Base-by-base conservation (phyloP, 2,888 invertebrate genomes). In the Cheilosia variabilis region DNA sequence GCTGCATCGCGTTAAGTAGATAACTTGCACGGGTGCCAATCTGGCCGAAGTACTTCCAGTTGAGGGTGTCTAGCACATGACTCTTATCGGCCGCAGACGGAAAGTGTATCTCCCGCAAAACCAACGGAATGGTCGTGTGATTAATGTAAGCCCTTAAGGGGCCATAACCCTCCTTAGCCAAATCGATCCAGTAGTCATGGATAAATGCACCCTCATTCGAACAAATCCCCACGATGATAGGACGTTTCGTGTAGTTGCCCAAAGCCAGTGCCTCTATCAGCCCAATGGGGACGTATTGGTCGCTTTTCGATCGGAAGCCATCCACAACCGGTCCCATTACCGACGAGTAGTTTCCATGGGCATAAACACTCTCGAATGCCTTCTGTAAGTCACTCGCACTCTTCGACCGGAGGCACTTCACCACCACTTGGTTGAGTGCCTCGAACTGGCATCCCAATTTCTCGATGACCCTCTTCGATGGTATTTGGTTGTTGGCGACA, bases 151-250 rank as follows among this genome's bases (percentile, higher is more conserved):
- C 93, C 72, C 93, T 93, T 45, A 95, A 91, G 63, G 93, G 93
- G 60, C 91, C 89, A 62, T 93, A 93, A 17, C 94, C 94, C 89
- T 94, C 93, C 78, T 93, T 93, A 9, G 93, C 93, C 80, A 95
- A 91, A 87, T 94, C 94, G 66, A 94, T 91, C 93, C 95, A 95
- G 88, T 93, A 93, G 88, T 93, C 94, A 94, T 93, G 88, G 93
- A 94, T 92, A 87, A 94, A 93, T 53, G 95, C 93, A 34, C 94
- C 94, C 90, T 95, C 95, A 87, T 95, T 94, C 88, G 94, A 94
- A n/a, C 94, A 94, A 65, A 95, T 93, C 24, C 96, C 96, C 63
- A 95, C 93, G 71, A 96, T 91, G 57, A 96, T 91, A 34, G 96
- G 95, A 17, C 96, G 93, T 90, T 94, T 88, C 7, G 93, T 91